A percentile compares a stretch with the other conserved stretches of the same genome.
Conservation (phyloP, 2,113 vertebrate genomes). For the Pluvialis apricaria region DNA sequence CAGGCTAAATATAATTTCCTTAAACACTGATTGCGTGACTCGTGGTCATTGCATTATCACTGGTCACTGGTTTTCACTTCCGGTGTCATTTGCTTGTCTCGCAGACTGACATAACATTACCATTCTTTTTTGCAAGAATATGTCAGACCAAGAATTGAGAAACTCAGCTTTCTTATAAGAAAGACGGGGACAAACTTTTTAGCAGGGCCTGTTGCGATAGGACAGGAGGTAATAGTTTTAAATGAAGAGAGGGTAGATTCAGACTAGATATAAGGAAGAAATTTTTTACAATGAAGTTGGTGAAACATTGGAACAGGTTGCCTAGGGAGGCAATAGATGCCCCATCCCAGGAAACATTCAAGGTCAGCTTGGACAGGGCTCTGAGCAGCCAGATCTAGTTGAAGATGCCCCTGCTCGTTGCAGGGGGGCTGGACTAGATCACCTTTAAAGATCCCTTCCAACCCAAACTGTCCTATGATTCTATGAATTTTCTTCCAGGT, state of each 20-base stretch:
- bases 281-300: not conserved
- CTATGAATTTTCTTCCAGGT: not conserved
- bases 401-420: not conserved
- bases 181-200: not conserved
- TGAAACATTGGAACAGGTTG: not conserved
- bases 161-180: not conserved
- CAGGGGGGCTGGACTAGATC: not conserved
- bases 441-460: not conserved
- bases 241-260: not conserved
- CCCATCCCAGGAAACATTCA: not conserved
- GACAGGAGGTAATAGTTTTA: not conserved
- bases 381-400: not conserved
- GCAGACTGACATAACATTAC: not conserved
- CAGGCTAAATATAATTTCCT: not conserved
- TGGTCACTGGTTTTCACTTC: not conserved
- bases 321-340: not conserved
- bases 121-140: not conserved
- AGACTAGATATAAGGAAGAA: not conserved
- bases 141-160: not conserved
- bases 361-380: not conserved
- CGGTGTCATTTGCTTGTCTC: not conserved
- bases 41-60: not conserved
- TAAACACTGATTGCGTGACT: accelerated
- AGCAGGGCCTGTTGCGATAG: not conserved
- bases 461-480: not conserved